Evolutionary conservation across 2,113 vertebrate species (phyloP).

Genomic region (Microtus ochrogaster): DNA sequence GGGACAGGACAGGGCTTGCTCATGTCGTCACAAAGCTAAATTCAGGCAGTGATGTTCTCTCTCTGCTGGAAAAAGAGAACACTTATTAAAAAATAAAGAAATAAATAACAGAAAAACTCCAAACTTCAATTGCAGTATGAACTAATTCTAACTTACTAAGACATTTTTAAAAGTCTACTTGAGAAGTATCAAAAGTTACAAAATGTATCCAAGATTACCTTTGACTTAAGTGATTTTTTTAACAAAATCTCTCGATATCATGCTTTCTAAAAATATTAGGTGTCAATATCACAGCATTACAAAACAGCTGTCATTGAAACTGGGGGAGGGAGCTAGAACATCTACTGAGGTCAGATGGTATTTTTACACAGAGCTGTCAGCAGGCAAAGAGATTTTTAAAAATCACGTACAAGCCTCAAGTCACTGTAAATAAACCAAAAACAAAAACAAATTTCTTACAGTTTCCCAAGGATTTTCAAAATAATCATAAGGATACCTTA

Average conservation of each 20-base stretch:
- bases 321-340: background rate
- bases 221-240: slow-evolving; percentile 49
- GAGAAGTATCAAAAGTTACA: slow-evolving; percentile 55
- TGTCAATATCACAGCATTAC: background rate
- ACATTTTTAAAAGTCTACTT: slow-evolving; percentile 44
- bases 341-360: slow-evolving; percentile 26
- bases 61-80: slow-evolving; percentile 83
- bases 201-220: slow-evolving; percentile 36
- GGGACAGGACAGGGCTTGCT: slow-evolving; percentile 75
- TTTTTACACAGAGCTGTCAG: slow-evolving; percentile 24
- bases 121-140: slow-evolving; percentile 67
- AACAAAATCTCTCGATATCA: slow-evolving; percentile 42
- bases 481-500: background rate
- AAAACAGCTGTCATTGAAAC: slow-evolving; percentile 1
- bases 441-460: slow-evolving; percentile 29
- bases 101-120: slow-evolving; percentile 53
- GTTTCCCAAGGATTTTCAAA: slow-evolving; percentile 60
- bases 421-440: slow-evolving; percentile 55
- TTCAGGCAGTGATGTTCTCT: slow-evolving; percentile 81
- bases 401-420: slow-evolving; percentile 61
- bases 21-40: slow-evolving; percentile 81
- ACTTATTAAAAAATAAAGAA: slow-evolving; percentile 80
- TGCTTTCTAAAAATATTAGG: slow-evolving; percentile 37
- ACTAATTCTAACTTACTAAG: slow-evolving; percentile 59
- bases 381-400: slow-evolving; percentile 46